These are phyloP conservation scores for Xenus cinereus DNA, from an alignment of 2,113 vertebrate genomes.

Conservation along the genomic window DNA sequence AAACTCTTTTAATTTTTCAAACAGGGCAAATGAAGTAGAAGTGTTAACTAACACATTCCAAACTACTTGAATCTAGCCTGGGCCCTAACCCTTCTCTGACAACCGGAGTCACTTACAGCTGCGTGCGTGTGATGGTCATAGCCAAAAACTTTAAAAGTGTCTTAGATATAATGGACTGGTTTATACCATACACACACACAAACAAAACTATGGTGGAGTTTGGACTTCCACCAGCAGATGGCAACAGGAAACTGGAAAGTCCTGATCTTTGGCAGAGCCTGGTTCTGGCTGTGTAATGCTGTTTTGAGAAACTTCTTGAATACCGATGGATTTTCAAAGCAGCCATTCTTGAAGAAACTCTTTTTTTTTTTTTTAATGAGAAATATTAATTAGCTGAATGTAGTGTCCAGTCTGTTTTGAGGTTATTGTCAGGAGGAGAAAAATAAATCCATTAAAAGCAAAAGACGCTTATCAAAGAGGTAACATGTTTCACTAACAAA, in stretches of 20 bases:
- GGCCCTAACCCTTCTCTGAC: background rate
- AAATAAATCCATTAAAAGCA: background rate
- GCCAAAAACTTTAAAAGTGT: background rate
- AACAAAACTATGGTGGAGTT: background rate
- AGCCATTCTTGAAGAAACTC: background rate
- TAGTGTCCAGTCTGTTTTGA: background rate
- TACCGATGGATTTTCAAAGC: background rate
- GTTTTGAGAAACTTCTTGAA: background rate
- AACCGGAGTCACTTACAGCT: background rate
- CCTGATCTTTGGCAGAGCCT: background rate
- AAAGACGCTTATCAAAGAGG: background rate
- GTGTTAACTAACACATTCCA: background rate
- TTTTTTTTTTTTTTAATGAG: background rate
- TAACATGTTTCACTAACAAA: background rate
- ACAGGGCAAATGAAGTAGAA: background rate
- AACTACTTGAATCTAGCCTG: background rate
- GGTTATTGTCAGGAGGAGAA: background rate
- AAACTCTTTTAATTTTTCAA: background rate
- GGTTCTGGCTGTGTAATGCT: background rate
- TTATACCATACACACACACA: fast-evolving
- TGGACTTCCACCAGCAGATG: constrained; percentile 56
- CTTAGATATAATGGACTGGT: background rate
- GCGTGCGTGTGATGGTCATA: fast-evolving
- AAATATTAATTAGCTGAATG: background rate
- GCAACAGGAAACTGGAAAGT: constrained; percentile 36